Evolutionary conservation across 2,888 invertebrate genomes (phyloP).

Genomic region (Kryphioiulus occultus): DNA sequence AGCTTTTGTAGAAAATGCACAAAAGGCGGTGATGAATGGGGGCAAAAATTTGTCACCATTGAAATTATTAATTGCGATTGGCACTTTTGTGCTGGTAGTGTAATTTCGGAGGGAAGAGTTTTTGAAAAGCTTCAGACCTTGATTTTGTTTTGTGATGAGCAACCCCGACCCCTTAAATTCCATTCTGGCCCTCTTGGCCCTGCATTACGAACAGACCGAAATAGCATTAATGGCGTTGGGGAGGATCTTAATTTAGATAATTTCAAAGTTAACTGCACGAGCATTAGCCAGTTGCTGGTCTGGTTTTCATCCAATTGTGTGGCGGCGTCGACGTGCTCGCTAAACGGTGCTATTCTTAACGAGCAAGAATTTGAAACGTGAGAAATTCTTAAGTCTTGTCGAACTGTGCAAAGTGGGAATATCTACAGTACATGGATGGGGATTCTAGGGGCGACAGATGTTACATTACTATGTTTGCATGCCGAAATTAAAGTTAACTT

Average conservation of each 20-base stretch:
- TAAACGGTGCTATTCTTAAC: background rate
- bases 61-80: conserved; percentile 20
- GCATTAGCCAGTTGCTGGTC: background rate
- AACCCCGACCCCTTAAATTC: conserved; percentile 11
- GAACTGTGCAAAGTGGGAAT: too few species aligned
- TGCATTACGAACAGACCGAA: background rate
- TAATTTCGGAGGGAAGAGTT: background rate
- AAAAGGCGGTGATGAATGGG: conserved; percentile 18
- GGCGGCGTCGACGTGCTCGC: background rate
- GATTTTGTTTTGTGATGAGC: background rate
- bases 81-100: conserved; percentile 15
- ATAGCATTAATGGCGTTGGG: background rate
- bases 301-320: background rate
- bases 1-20: background rate
- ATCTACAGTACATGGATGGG: too few species aligned
- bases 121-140: background rate
- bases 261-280: background rate
- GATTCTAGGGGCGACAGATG: too few species aligned
- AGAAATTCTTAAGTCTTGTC: background rate
- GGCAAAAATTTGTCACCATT: conserved; percentile 21
- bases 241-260: conserved; percentile 18
- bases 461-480: too few species aligned
- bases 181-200: background rate
- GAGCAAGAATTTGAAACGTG: background rate
- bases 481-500: too few species aligned